Evolutionary conservation across 2,888 invertebrate species (phyloP), one percentile per base, ranked within the genome.

Genomic region (Drosophila bunnanda): DNA sequence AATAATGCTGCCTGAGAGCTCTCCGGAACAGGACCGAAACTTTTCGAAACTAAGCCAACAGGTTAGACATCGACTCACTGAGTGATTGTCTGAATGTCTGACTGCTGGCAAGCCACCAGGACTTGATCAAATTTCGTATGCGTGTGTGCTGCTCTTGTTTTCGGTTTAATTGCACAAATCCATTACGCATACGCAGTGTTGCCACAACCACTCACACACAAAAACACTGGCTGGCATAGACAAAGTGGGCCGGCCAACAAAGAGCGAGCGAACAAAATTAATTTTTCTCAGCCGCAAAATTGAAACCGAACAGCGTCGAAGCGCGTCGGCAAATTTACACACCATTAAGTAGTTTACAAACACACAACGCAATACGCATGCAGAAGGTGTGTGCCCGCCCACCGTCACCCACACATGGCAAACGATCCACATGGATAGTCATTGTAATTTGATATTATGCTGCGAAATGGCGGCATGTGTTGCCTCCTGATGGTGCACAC

Each of bases 341-440:
- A 83, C 90, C 90, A 91, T 90, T 91, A 90, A 90, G 89, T 90
- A 89, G 88, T 91, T 90, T 88, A 79, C 89, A 83, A 84, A 79
- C 81, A 82, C 77, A 81, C 78, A 64, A 58, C 75, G 44, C 39
- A 57, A 36, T 4, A 54, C 20, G 64, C 22, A 46, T n/a, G n/a
- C 6, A 9, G 13, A 57, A n/a, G 56, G 34, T 54, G 30, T 52
- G 53, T 60, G 22, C 17, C 28, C 65, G 59, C 59, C 41, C 48
- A 28, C 17, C n/a, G 10, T n/a, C 56, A 41, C 44, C 28, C 41
- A 8, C 52, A 8, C 60, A 52, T 36, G 34, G 36, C 28, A 17
- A 38, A 32, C 50, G 64, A 43, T 50, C 50, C 50, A 59, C 65
- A 70, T 57, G 78, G 66, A 65, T 75, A 71, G 67, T 66, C 72